Evolutionary conservation across 2,113 vertebrate species (phyloP).

Genomic region (Nipponia nippon): DNA sequence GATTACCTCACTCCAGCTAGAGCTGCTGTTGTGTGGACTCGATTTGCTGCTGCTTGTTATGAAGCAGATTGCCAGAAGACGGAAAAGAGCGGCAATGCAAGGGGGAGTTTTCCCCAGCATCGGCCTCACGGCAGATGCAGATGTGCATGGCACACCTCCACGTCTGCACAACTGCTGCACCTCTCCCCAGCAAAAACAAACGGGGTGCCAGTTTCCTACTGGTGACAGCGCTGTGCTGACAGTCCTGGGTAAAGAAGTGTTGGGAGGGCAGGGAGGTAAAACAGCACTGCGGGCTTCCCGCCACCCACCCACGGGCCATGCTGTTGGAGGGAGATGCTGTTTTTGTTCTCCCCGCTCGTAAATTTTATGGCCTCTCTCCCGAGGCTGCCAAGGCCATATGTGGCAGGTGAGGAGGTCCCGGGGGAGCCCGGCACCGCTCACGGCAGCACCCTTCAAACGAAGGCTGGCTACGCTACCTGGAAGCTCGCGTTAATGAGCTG

Average conservation of each 20-base stretch:
- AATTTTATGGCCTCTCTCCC: neutral
- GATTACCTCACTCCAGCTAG: neutral
- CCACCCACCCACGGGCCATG: neutral
- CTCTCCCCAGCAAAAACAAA: neutral
- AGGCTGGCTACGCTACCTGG: neutral
- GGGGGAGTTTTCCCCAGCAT: neutral
- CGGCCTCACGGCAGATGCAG: rapidly evolving
- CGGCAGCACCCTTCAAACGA: neutral
- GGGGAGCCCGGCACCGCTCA: neutral
- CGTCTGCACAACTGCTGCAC: neutral
- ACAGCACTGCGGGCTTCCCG: neutral
- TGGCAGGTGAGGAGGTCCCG: neutral
- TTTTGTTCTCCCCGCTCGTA: neutral
- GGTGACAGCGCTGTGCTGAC: too few species aligned
- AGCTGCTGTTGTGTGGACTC: neutral
- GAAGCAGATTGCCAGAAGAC: neutral
- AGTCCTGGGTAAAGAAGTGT: neutral
- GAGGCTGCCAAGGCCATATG: neutral
- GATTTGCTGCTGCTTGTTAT: neutral
- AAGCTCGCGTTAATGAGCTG: neutral
- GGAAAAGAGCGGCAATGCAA: neutral
- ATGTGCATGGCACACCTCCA: neutral
- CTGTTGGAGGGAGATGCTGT: neutral
- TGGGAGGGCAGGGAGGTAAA: neutral
- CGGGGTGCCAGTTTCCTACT: neutral